Conservation (phyloP, 1,140 invertebrate genomes). For the Drosophila auraria region DNA sequence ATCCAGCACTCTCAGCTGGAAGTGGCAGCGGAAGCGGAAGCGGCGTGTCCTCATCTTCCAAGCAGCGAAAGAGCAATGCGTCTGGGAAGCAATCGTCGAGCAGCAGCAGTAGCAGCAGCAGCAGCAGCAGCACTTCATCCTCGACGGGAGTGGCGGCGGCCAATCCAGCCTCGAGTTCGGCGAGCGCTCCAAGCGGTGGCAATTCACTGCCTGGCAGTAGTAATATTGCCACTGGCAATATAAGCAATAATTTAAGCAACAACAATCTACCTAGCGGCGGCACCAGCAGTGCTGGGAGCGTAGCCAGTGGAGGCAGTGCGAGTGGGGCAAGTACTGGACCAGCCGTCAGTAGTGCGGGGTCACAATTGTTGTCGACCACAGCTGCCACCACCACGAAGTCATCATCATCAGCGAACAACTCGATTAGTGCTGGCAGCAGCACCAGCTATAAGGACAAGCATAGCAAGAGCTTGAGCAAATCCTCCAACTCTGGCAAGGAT, state of each 20-base stretch:
- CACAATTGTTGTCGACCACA: slow-evolving; percentile 9
- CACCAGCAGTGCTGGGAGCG: slow-evolving; percentile 15
- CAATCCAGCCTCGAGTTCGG: slow-evolving; percentile 51
- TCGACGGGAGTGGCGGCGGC: slow-evolving; percentile 19
- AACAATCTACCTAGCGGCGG: slow-evolving; percentile 29
- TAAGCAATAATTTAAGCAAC: slow-evolving; percentile 24
- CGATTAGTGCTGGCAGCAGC: slow-evolving; percentile 28
- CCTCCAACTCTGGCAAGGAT: slow-evolving; percentile 78
- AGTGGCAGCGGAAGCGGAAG: slow-evolving; percentile 26
- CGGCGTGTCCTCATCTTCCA: slow-evolving; percentile 68
- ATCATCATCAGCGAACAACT: slow-evolving; percentile 48
- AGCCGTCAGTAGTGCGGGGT: slow-evolving; percentile 1
- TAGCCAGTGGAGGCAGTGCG: slow-evolving; percentile 5
- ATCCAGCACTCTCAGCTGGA: slow-evolving; percentile 16
- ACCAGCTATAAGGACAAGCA: slow-evolving; percentile 81
- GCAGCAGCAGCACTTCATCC: slow-evolving; percentile 47
- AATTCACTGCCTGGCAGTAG: slow-evolving; percentile 39
- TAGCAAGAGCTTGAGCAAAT: slow-evolving; percentile 74
- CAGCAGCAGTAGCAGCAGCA: slow-evolving; percentile 49
- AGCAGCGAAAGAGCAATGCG: slow-evolving; percentile 63
- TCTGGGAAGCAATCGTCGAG: slow-evolving; percentile 62
- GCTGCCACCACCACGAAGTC: slow-evolving; percentile 23
- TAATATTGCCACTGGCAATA: slow-evolving; percentile 21
- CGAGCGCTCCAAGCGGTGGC: slow-evolving; percentile 30
- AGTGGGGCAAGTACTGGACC: slow-evolving; percentile 4